Conservation (phyloP, 2,797 vertebrate species). For the Darevskia nairensis region DNA sequence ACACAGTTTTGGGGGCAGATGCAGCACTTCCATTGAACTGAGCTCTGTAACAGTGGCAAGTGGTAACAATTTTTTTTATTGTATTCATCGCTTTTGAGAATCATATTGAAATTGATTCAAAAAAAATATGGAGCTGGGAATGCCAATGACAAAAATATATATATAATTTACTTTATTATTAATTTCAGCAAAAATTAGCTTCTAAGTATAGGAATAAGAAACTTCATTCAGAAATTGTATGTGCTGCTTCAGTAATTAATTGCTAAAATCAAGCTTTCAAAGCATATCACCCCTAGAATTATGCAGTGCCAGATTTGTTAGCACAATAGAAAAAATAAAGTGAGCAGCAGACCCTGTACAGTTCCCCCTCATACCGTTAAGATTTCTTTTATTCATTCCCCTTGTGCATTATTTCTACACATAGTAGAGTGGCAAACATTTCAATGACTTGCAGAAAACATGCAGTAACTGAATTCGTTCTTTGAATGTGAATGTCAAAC, state of each 20-base stretch:
- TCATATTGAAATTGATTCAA: neutral
- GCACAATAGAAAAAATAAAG: neutral
- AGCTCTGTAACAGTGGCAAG: neutral
- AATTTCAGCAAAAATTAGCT: constrained; percentile 3
- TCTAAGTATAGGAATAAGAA: neutral
- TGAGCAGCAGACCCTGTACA: neutral
- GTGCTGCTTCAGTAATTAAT: neutral
- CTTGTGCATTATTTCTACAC: neutral
- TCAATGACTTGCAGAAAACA: constrained; percentile 42
- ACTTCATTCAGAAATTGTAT: constrained; percentile 17
- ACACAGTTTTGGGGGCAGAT: too few species aligned
- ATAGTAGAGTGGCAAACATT: constrained; percentile 1
- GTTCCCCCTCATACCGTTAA: constrained; percentile 2
- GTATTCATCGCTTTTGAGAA: neutral
- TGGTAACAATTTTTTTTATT: neutral
- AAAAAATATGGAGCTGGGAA: neutral
- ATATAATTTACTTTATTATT: neutral
- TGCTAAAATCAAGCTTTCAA: constrained; percentile 33
- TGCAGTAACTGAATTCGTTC: constrained; percentile 24
- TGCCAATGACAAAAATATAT: neutral
- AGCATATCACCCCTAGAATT: constrained; percentile 2
- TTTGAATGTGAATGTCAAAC: constrained; percentile 49
- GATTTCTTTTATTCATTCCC: constrained; percentile 1
- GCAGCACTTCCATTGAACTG: too few species aligned
- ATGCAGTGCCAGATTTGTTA: neutral